Base-by-base conservation (phyloP, 2,113 vertebrate genomes). In the Plectropomus leopardus region DNA sequence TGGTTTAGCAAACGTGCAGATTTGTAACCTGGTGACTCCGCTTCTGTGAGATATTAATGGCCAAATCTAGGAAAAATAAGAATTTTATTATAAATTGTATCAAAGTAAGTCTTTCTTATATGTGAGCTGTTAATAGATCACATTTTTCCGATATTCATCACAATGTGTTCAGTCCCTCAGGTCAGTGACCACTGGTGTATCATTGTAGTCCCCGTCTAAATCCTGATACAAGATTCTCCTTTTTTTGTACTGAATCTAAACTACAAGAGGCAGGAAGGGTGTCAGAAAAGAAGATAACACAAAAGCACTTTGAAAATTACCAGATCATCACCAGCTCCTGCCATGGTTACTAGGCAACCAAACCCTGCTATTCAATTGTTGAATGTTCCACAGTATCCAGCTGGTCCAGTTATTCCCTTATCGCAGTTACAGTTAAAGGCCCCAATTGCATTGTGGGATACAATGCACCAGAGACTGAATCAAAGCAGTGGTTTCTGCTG, bases 301-400 rank as follows among this genome's bases (percentile, higher is more conserved):
- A 92, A 95, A 87, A 83, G 58, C 94, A 94, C 94, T 96, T 94
- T 93, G 94, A 94, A 93, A 92, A 93, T 94, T 92, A 94, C 92
- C 82, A 93, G 82, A 96, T 96, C 92, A 85, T 89, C 86, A 86
- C 85, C 89, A 93, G 93, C 94, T 94, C 91, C 92, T 86, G 93
- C 84, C 83, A 47, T 15, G 84, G 97, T 97, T 97, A 95, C 97
- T 91, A 95, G 91, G 97, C 95, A 96, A 97, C 97, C 89, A 86
- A 83, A 81, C 65, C 80, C 71, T 86, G 84, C 92, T 78, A 85
- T 93, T 91, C 85, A 88, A 74, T 86, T 88, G 87, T 87, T 85
- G 78, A 89, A 64, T 69, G 72, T 78, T 82, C 36, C 64, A 66
- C 32, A 23, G 77, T 82, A 76, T 90, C 88, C 85, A 91, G 78